Percentiles rank a stretch among this genome's conserved stretches.
Evolutionary conservation across 2,797 vertebrate genomes (phyloP).

Genomic region (Ficedula albicollis): DNA sequence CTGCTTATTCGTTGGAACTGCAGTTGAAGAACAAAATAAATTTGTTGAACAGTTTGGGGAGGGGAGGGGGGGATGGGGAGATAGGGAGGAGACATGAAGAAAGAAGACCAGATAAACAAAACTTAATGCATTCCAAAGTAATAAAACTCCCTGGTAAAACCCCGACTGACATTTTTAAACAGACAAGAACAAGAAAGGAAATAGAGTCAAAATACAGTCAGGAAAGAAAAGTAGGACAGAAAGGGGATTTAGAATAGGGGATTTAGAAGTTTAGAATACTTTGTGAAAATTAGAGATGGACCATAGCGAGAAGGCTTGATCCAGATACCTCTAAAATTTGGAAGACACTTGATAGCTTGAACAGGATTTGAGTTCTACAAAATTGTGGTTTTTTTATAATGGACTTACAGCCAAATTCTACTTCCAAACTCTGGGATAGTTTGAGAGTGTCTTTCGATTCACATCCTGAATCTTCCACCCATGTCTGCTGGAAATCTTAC

Average conservation of each 20-base stretch:
- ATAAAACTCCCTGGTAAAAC: neutral
- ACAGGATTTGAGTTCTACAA: neutral
- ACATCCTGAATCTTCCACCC: neutral
- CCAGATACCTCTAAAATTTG: neutral
- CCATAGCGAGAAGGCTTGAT: neutral
- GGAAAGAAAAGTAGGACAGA: neutral
- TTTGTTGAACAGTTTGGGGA: neutral
- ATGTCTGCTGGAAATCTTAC: conserved; percentile 32
- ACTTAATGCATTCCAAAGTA: neutral
- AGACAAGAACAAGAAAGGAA: neutral
- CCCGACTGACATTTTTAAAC: neutral
- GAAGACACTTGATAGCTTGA: neutral
- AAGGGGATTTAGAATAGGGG: neutral
- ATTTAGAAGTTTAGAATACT: neutral
- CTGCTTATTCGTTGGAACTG: neutral
- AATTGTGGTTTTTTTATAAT: neutral
- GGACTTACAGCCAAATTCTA: neutral
- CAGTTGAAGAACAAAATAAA: neutral
- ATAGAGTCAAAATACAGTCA: neutral
- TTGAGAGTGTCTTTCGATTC: neutral
- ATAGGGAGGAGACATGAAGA: neutral
- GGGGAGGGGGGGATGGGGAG: neutral
- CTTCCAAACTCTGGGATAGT: neutral
- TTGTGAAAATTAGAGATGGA: conserved; percentile 15
- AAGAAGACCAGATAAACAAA: neutral